Base-by-base conservation (phyloP, 1,140 invertebrate genomes). In the Drosophila parvula region DNA sequence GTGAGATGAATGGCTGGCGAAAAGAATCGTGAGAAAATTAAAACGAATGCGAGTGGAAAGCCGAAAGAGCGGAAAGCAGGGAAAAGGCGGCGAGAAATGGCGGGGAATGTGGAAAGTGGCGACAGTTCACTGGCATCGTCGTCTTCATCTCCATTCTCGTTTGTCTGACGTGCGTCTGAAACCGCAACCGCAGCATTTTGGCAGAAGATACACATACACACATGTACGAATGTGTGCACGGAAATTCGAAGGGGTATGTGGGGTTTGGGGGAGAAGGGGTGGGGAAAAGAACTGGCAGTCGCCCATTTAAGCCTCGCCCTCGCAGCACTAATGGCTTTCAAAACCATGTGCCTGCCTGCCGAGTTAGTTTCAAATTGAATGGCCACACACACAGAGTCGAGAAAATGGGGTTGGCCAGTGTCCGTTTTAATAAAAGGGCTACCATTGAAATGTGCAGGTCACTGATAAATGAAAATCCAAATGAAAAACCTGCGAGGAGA, bases 151-250 rank as follows among this genome's bases (percentile, higher is more conserved):
- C 41, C 36, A 41, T 71, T 55, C 16, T 76, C 43, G 65, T 67
- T 80, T 63, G 77, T 38, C 61, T 71, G 51, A 48, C 51, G 30
- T 41, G 30, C 53, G 12, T 27, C 7, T 16, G 40, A 63, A 73
- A 48, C 65, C 78, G 47, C 78, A 65, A 70, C 81, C 77, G 47
- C 77, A 84, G 63, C 77, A 84, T 84, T 84, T 79, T 55, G 73
- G 77, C 45, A 59, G 50, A 34, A 59, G 44, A 38, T 68, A 51
- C 27, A 38, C 12, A n/a, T 40, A 53, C 32, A 45, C 45, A 53
- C 30, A 50, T 38, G 36, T 53, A 18, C 38, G 3, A 38, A 36
- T 18, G 28, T 18, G 40, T 57, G 27, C 34, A 11, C 45, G 58
- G 18, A 48, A 53, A 61, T 53, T 12, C 58, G 32, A 34, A 61